Percentiles rank a stretch among this genome's conserved stretches.
These are phyloP conservation scores for Rhincodon typus DNA, from an alignment of 2,797 vertebrate genomes.

Conservation along the genomic window DNA sequence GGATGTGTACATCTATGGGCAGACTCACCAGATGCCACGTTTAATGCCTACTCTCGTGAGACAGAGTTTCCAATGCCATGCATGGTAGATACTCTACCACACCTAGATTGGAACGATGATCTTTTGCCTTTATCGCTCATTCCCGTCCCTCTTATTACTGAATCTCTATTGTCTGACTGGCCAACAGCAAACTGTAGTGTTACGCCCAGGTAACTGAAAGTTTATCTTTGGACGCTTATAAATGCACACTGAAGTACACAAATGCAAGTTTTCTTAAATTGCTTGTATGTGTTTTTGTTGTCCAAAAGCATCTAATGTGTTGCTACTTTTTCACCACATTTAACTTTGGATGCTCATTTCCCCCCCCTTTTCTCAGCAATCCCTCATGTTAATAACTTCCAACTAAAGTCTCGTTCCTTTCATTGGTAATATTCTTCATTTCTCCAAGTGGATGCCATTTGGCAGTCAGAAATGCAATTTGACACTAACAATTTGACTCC, in stretches of 20 bases:
- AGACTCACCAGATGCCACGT: slow-evolving; percentile 80
- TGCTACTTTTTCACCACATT: neutral
- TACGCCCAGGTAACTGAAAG: slow-evolving; percentile 71
- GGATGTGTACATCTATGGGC: slow-evolving; percentile 94
- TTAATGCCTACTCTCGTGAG: slow-evolving; percentile 85
- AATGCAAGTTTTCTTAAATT: neutral
- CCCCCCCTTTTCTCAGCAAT: slow-evolving; percentile 33
- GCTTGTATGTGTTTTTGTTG: neutral
- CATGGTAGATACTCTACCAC: slow-evolving; percentile 82
- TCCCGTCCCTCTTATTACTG: slow-evolving; percentile 81
- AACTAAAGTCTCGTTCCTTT: neutral
- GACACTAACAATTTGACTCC: neutral
- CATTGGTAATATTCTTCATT: neutral
- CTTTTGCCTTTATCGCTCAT: slow-evolving; percentile 86
- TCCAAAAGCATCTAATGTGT: neutral
- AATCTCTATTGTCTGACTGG: slow-evolving; percentile 85
- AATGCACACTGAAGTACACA: neutral
- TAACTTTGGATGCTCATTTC: neutral
- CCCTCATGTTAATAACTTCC: neutral
- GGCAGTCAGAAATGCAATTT: neutral
- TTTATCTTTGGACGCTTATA: neutral
- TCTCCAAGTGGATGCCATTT: neutral
- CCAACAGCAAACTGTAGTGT: slow-evolving; percentile 66
- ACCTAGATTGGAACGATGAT: slow-evolving; percentile 94
- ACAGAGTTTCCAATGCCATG: slow-evolving; percentile 88